Conservation (phyloP, 1,140 invertebrate genomes). For the Pogonomyrmex californicus region DNA sequence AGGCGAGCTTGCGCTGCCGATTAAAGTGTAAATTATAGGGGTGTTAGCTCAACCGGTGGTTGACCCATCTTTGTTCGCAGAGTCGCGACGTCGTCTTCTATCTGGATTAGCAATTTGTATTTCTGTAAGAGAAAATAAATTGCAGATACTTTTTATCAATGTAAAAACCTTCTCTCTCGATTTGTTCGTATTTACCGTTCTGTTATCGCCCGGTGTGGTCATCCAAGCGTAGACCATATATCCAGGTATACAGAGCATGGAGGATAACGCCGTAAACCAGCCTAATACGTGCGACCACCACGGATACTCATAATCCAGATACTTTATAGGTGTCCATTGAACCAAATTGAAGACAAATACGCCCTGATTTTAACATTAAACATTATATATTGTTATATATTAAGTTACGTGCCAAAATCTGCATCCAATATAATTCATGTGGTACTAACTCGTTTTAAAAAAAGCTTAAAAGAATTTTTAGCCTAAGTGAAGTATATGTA, state of each 20-base stretch:
- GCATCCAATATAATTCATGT: neutral
- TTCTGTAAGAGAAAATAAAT: slow-evolving; percentile 87
- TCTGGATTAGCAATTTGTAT: slow-evolving; percentile 92
- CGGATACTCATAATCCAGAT: slow-evolving; percentile 90
- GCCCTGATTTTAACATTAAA: slow-evolving; percentile 85
- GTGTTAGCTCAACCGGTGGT: slow-evolving; percentile 70
- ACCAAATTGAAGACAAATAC: slow-evolving; percentile 91
- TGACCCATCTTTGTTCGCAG: slow-evolving; percentile 89
- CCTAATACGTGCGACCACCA: slow-evolving; percentile 91
- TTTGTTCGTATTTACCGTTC: slow-evolving; percentile 57
- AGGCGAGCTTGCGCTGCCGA: slow-evolving; percentile 18
- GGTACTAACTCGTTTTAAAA: neutral
- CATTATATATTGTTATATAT: neutral
- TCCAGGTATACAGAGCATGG: slow-evolving; percentile 91
- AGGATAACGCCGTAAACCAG: slow-evolving; percentile 91
- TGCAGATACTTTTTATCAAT: neutral
- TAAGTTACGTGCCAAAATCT: neutral
- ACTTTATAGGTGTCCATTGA: slow-evolving; percentile 89
- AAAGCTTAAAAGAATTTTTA: neutral
- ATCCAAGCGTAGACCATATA: slow-evolving; percentile 89
- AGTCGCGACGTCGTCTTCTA: slow-evolving; percentile 92
- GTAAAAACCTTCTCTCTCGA: neutral
- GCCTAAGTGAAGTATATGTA: neutral
- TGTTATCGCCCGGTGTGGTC: slow-evolving; percentile 86
- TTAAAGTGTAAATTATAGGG: slow-evolving; percentile 53